A percentile compares a stretch with the other conserved stretches of the same genome.
phyloP scores from a whole-genome alignment of 2,113 vertebrate species.

The Peromyscus leucopus region DNA sequence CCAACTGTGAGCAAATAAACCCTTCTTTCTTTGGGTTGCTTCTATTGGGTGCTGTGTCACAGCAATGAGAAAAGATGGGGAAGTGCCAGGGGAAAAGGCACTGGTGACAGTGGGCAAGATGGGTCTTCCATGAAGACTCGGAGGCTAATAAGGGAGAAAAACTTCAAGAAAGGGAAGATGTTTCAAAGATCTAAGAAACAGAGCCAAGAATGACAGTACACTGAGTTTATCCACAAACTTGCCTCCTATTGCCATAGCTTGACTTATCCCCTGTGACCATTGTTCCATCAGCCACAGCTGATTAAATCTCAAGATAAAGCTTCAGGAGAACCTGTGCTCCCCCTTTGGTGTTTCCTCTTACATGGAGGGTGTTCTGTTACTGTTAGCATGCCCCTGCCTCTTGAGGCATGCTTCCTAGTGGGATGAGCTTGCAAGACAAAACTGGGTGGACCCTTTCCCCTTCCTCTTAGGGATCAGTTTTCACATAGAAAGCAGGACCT shows the following conservation, averaged over 20 bases:
- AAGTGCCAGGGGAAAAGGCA: not conserved
- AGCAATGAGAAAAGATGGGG: not conserved
- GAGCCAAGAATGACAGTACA: not conserved
- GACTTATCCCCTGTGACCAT: not conserved
- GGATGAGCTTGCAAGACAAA: not conserved
- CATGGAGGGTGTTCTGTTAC: not conserved
- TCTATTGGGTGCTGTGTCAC: not conserved
- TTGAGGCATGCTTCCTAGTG: not conserved
- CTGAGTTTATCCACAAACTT: not conserved
- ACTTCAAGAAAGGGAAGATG: not conserved
- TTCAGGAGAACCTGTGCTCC: not conserved
- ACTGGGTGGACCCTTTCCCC: not conserved
- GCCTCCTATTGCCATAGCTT: not conserved
- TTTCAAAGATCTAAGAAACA: not conserved
- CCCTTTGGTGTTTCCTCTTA: not conserved
- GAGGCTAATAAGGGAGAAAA: not conserved
- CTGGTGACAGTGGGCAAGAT: not conserved
- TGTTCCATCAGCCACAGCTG: not conserved
- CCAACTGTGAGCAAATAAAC: not conserved
- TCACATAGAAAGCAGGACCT: not conserved
- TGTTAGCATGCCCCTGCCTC: not conserved
- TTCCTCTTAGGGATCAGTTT: not conserved
- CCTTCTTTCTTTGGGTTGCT: not conserved
- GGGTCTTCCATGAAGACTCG: not conserved
- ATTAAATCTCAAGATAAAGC: not conserved